These are phyloP conservation scores for Epinotia nisella DNA, from an alignment of 2,888 invertebrate species.

Conservation along the genomic window DNA sequence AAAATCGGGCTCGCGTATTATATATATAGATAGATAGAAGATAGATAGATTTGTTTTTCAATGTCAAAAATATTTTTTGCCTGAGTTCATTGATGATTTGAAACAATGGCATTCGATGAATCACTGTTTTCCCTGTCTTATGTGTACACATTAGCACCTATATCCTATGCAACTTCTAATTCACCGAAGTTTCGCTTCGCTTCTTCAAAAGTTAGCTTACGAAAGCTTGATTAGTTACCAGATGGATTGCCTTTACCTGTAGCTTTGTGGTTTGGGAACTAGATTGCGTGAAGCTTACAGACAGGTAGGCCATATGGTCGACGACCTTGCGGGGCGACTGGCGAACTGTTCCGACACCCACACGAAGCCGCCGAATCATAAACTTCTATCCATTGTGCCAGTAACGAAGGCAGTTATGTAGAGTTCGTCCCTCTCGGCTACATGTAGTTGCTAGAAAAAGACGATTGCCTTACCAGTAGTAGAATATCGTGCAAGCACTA, in stretches of 20 bases:
- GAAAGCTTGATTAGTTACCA: conserved; percentile 18
- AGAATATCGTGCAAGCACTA: background rate
- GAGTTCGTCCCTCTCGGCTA: background rate
- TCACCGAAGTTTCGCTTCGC: background rate
- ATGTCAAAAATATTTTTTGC: background rate
- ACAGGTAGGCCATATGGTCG: conserved; percentile 74
- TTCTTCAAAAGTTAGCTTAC: background rate
- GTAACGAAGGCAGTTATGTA: background rate
- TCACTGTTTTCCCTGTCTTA: conserved; percentile 17
- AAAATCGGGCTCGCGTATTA: no score
- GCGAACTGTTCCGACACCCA: conserved; percentile 68
- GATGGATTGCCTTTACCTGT: conserved; percentile 12
- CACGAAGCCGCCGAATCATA: conserved; percentile 51
- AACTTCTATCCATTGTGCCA: conserved; percentile 57
- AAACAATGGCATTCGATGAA: conserved; percentile 23
- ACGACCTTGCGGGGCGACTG: conserved; percentile 72
- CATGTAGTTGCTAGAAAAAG: background rate
- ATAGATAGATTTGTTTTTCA: background rate
- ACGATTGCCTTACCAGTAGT: background rate
- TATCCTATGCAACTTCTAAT: conserved; percentile 6
- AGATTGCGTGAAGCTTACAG: conserved; percentile 35
- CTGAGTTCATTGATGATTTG: conserved; percentile 8
- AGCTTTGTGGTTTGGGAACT: conserved; percentile 25
- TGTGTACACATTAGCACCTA: background rate
- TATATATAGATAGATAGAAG: no score